Base-by-base conservation (phyloP, 2,888 invertebrate genomes). In the Lasioglossum vierecki region DNA sequence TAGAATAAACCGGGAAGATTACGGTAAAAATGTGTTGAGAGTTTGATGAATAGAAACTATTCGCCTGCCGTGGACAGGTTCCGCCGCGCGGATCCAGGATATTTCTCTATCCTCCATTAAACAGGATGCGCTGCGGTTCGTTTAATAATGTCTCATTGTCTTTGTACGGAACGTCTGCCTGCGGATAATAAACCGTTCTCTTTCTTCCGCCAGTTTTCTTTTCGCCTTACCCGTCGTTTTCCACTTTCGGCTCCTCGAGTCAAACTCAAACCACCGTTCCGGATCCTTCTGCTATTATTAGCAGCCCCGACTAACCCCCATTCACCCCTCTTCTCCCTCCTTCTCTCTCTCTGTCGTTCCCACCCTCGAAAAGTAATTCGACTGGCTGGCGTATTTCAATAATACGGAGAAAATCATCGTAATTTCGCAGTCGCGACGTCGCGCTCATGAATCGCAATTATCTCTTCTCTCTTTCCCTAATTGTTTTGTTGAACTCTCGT, bases 81-180 rank as follows among this genome's bases (percentile, higher is more conserved):
- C n/a, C 13, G 41, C n/a, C 22, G 11, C 30, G 0, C 11, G 11
- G 63, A 53, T 71, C n/a, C 26, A 15, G 41, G 30, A 63, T 57
- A 53, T 26, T 26, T 26, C 66, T 26, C 41, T 41, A 30, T 49
- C 44, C 74, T 63, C 83, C 81, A 74, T 87, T 87, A 85, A 60
- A 78, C 82, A 80, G 60, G 83, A 83, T 63, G 72, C 76, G 41
- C 76, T 60, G 39, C 46, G 77, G 81, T 53, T 81, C 83, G 83
- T 80, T 88, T 88, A 89, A 87, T 89, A 88, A 89, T 85, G 84
- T 87, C 89, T 76, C 86, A 83, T 91, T 89, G 89, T 82, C 88
- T 89, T 86, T 83, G 73, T 79, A 83, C 60, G 53, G 70, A 78
- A 81, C 80, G 84, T 81, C 82, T 75, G 75, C 75, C 73, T 70